Base-by-base conservation (phyloP, 2,113 vertebrate genomes). In the Porphyrio hochstetteri region DNA sequence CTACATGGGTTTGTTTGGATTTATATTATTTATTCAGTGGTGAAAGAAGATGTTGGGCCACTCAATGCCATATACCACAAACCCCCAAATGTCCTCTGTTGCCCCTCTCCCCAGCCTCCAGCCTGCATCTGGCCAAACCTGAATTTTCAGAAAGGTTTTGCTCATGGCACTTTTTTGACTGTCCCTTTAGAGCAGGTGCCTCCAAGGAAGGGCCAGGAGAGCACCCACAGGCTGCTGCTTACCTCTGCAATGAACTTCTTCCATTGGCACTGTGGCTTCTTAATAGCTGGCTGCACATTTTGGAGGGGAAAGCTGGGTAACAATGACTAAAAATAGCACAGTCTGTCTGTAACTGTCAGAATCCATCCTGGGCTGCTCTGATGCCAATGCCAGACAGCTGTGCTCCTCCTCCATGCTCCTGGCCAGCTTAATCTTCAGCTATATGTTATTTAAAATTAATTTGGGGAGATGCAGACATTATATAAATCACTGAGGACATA, bases 371-470 rank as follows among this genome's bases (percentile, higher is more conserved):
- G 25, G 33, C 86, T 90, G 90, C 75, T 65, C 71, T 70, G 71
- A 90, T 0, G 8, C n/a, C 77, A 25, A 0, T 56, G 82, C n/a
- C 78, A 80, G 48, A 33, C 16, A 8, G 24, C 52, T 1, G 0
- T 25, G 93, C 61, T 85, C 70, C 74, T 89, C 64, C 76, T 83
- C 64, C 9, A 1, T 27, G 68, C 60, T 93, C 70, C 82, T 76
- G 57, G 33, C 42, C 79, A 76, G 69, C 79, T 86, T 94, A 83
- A 84, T 91, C 86, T 87, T 64, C 63, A 91, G 27, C 86, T 91
- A 36, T 67, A 46, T 6, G 23, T 82, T 76, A 82, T 89, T 92
- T 92, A 23, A 89, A 93, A 92, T 93, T 19, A 60, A 85, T 93
- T 95, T 93, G 35, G 24, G 25, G 77, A 69, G 61, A 75, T 79